Percentiles rank a stretch among this genome's conserved stretches.
These are phyloP conservation scores for Tetragonula clypearis DNA, from an alignment of 1,140 invertebrate genomes.

Conservation along the genomic window DNA sequence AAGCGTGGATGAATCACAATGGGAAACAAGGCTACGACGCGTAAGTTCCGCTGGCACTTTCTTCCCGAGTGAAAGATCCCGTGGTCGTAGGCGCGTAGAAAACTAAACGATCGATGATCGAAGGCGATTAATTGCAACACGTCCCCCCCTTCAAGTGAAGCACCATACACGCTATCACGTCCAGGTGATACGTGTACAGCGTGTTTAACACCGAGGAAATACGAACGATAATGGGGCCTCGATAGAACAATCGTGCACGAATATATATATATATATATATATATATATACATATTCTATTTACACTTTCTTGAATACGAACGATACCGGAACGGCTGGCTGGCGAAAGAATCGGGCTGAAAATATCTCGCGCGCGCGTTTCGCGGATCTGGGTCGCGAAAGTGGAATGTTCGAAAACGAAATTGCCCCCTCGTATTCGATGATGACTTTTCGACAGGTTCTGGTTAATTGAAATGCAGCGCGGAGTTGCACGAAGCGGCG, in stretches of 20 bases:
- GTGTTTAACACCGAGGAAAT: neutral
- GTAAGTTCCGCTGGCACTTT: constrained; percentile 6
- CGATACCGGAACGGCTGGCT: constrained; percentile 19
- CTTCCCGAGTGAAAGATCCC: constrained; percentile 4
- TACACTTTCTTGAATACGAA: constrained; percentile 49
- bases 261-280: neutral
- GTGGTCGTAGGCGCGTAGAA: neutral
- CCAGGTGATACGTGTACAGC: constrained; percentile 35
- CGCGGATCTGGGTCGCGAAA: constrained; percentile 8
- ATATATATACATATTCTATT: constrained; percentile 18
- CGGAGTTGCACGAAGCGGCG: too few species aligned
- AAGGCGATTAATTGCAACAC: constrained; percentile 13
- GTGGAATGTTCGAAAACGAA: constrained; percentile 34
- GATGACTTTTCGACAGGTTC: neutral
- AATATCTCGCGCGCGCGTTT: neutral
- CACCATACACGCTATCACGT: neutral
- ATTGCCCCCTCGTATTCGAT: constrained; percentile 7
- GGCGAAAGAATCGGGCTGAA: neutral
- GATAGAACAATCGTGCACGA: constrained; percentile 14
- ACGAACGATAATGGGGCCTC: neutral
- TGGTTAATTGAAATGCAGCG: neutral
- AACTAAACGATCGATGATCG: neutral
- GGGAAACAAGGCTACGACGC: too few species aligned
- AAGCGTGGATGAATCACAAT: too few species aligned
- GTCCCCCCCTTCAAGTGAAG: neutral